Evolutionary conservation across 2,797 vertebrate genomes (phyloP), one percentile per base, ranked within the genome.

Genomic region (Fringilla coelebs): DNA sequence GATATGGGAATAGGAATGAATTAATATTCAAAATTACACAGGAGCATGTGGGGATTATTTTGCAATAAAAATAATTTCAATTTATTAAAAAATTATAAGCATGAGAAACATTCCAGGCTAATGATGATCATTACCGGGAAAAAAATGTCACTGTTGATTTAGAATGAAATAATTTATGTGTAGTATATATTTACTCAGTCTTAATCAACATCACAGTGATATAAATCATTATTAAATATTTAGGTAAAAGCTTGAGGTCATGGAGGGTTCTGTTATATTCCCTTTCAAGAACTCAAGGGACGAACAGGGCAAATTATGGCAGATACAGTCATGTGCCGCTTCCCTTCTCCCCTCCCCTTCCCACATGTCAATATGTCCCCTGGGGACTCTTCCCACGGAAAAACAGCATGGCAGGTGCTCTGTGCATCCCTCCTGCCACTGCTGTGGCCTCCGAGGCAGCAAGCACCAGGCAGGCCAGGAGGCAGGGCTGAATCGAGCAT

Each of bases 81-180:
- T 82, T 55, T 94, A 97, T 97, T 96, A 93, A 94, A 93, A 93
- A 89, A 97, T 85, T 90, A 63, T 67, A 88, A 85, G 49, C 72
- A 82, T 66, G 60, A 85, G 63, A 91, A 96, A 90, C 54, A 89
- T 96, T 87, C n/a, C 36, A 82, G 49, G 22, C 62, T 95, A 92
- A 91, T 89, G 79, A 96, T 7, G 14, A 88, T 94, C 43, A 79
- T 94, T 94, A 94, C 49, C 1, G 3, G 43, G 52, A 62, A 94
- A 87, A 93, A 88, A 91, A 63, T 4, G 14, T 57, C 31, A 6
- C 36, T 91, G 75, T 68, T 90, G 87, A 79, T 88, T 92, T 86
- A 79, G 57, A 92, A n/a, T 80, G 73, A 92, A 95, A 93, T 94
- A 28, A 92, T 94, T 93, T 94, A 77, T 61, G 31, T 85, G 71